Evolutionary conservation across 2,888 invertebrate genomes (phyloP).

Genomic region (Teleogryllus oceanicus): DNA sequence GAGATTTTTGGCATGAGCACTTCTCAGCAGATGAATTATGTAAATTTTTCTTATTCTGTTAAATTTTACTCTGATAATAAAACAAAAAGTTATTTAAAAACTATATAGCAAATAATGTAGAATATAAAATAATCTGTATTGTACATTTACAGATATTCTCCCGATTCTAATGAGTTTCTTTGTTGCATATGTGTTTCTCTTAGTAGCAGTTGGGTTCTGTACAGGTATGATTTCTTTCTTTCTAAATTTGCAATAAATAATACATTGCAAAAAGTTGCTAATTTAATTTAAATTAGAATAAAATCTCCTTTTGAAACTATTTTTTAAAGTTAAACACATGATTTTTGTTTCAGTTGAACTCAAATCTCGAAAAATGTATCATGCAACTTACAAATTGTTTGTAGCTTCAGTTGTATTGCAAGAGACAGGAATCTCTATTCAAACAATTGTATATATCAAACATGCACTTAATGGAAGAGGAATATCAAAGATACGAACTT

Average conservation of each 20-base stretch:
- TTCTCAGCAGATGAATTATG: slow-evolving; percentile 95
- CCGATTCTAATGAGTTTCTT: slow-evolving; percentile 75
- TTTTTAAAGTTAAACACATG: not conserved
- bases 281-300: no score
- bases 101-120: not conserved
- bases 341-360: slow-evolving; percentile 60
- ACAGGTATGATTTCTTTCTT: slow-evolving; percentile 47
- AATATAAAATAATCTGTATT: not conserved
- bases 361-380: slow-evolving; percentile 74
- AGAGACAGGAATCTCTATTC: slow-evolving; percentile 64
- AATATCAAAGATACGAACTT: slow-evolving; percentile 48
- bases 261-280: no score
- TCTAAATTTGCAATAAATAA: not conserved
- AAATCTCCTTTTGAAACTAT: no score
- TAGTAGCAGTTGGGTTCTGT: slow-evolving; percentile 69
- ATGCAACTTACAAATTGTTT: slow-evolving; percentile 85
- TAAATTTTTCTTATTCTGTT: slow-evolving; percentile 52
- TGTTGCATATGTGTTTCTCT: slow-evolving; percentile 66
- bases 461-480: slow-evolving; percentile 74
- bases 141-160: slow-evolving; percentile 66
- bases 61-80: not conserved
- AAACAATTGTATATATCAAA: slow-evolving; percentile 68
- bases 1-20: slow-evolving; percentile 81
- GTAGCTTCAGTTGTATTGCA: slow-evolving; percentile 68
- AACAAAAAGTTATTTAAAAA: not conserved